Base-by-base conservation (phyloP, 2,797 vertebrate genomes). In the Carduelis carduelis region DNA sequence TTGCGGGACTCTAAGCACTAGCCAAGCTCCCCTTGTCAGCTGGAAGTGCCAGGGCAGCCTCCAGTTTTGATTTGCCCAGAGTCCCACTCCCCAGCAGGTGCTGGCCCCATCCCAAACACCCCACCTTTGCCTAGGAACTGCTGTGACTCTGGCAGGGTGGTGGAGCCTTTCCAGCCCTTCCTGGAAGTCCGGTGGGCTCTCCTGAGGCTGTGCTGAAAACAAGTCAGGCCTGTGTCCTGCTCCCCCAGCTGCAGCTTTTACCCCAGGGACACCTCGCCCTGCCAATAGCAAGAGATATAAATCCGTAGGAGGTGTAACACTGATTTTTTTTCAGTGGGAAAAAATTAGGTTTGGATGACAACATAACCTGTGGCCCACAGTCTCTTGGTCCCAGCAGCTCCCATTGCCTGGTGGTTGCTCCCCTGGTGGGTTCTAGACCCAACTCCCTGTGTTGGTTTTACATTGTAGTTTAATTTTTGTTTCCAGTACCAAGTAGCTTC, bases 401-500 rank as follows among this genome's bases (percentile, higher is more conserved):
- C 87, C 19, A 4, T 70, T 94, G 61, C 89, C 71, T 86, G 65
- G 64, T 87, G 83, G 55, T 89, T 95, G 89, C 90, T 95, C 44
- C 50, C 37, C 44, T 72, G 53, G 24, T 46, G n/a, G 64, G 26
- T 61, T 95, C 87, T 89, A 88, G 85, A 92, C 35, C 30, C 55
- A 34, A 17, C 65, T 69, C 66, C 49, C 80, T 63, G 35, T 74
- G 30, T 24, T 6, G 2, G 9, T 89, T 95, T 96, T 86, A 93
- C 61, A 86, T 16, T 81, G 69, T 75, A 43, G 28, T 72, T 90
- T 88, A 70, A 76, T 97, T 94, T 94, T 49, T 94, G 47, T 94
- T 83, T 98, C 94, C 96, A 99, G 98, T 97, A 97, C 60, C 99
- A 99, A 97, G 96, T 98, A 91, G 98, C 98, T 71, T 98, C 98